Evolutionary conservation across 2,797 vertebrate species (phyloP).

Genomic region (Enteromius treurensis): DNA sequence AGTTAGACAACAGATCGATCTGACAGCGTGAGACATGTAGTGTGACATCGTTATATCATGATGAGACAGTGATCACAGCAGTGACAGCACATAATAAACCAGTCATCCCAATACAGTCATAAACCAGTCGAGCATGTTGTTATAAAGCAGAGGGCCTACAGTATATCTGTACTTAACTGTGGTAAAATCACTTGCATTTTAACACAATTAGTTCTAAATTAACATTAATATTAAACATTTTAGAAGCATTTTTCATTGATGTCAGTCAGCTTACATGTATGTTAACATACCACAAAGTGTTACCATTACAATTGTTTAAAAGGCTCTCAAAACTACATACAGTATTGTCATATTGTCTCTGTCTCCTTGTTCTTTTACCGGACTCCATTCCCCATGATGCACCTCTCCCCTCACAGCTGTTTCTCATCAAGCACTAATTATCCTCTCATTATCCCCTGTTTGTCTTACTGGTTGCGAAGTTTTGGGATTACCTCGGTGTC

Average conservation of each 20-base stretch:
- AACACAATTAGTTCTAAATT: neutral
- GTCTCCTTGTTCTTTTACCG: too few species aligned
- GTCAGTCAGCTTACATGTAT: neutral
- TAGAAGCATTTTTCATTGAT: neutral
- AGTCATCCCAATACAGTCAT: neutral
- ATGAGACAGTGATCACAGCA: neutral
- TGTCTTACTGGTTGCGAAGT: too few species aligned
- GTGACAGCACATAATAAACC: neutral
- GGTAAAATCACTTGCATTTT: neutral
- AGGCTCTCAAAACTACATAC: neutral
- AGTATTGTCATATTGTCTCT: too few species aligned
- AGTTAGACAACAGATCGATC: neutral
- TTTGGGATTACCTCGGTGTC: too few species aligned
- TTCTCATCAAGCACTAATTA: too few species aligned
- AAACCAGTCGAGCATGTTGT: neutral
- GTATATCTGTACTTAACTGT: neutral
- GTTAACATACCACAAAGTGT: neutral
- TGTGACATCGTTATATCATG: neutral
- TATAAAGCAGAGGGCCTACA: neutral
- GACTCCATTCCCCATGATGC: too few species aligned
- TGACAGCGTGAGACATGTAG: neutral
- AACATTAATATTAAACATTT: neutral
- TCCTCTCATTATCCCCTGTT: too few species aligned
- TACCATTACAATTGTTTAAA: neutral
- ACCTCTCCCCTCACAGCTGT: too few species aligned